Base-by-base conservation (phyloP, 2,113 vertebrate genomes). In the Stegastes partitus region DNA sequence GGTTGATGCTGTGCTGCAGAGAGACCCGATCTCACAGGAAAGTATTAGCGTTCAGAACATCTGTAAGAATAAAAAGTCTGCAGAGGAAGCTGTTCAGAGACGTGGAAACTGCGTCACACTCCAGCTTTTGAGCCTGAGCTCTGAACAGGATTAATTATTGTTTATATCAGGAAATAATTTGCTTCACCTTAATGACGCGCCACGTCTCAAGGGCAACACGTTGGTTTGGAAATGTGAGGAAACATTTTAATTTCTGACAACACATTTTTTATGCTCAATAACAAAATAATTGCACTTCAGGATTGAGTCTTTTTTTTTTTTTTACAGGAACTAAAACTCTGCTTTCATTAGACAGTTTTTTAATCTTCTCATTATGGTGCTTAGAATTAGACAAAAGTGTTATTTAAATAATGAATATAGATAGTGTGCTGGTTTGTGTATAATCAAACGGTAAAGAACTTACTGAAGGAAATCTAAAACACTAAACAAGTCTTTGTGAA, bases 171-270 rank as follows among this genome's bases (percentile, higher is more conserved):
- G 14, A 42, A 54, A 59, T 31, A 1, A 55, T 69, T 76, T 51
- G 62, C 57, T 62, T 18, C 25, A 39, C 39, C 11, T 23, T 31
- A 37, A 64, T 56, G 47, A 22, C n/a, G 16, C 18, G 21, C 14
- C 4, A 50, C 28, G 25, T 70, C 59, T 77, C 59, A 66, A 67
- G 18, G 51, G 37, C 18, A 73, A 62, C 11, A 19, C 19, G n/a
- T 49, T 67, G 3, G 75, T 81, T 59, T 69, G 53, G 15, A 61
- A 69, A 42, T 16, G 28, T 49, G 56, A 11, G 14, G n/a, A 74
- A 42, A 70, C 42, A 67, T 68, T 66, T 59, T 14, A 11, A 11
- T 45, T 28, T 73, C 12, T 54, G 7, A 44, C 21, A 44, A 51
- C 3, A 11, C 42, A 49, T 57, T 58, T 50, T 5, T 23, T 5